phyloP scores from a whole-genome alignment of 2,113 vertebrate genomes.

The Cynopterus brachyotis region DNA sequence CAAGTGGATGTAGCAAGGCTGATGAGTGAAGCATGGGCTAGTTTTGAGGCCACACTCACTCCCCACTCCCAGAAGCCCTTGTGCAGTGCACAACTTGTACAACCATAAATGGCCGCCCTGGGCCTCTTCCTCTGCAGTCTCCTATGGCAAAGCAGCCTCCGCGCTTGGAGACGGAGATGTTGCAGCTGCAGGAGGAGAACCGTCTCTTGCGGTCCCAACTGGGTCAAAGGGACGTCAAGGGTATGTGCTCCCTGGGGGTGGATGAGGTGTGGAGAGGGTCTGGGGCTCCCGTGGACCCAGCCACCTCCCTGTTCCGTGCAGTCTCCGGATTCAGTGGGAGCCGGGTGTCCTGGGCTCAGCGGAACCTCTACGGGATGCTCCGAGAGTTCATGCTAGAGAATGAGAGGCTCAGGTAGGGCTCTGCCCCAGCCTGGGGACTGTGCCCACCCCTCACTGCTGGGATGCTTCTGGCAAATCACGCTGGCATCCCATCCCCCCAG shows the following conservation, averaged over 20 bases:
- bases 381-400: constrained; percentile 85
- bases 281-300: too few species aligned
- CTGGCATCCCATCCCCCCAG: not conserved
- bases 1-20: not conserved
- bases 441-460: rapidly evolving
- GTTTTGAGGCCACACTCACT: too few species aligned
- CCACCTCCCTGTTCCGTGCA: not conserved
- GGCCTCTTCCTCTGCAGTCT: constrained; percentile 22
- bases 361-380: constrained; percentile 81
- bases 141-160: constrained; percentile 54
- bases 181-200: constrained; percentile 81
- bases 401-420: constrained; percentile 79
- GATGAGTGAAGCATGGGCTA: not conserved
- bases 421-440: not conserved
- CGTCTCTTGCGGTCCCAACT: constrained; percentile 79
- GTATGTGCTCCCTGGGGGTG: not conserved
- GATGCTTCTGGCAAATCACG: too few species aligned
- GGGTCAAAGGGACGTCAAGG: constrained; percentile 58
- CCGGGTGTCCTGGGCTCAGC: constrained; percentile 72
- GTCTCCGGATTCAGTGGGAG: not conserved
- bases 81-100: not conserved
- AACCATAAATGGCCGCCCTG: rapidly evolving
- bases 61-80: not conserved
- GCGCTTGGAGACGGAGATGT: constrained; percentile 78
- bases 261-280: not conserved